A percentile compares a stretch with the other conserved stretches of the same genome.
Conservation (phyloP, 2,113 vertebrate genomes). For the Chaetura pelagica region DNA sequence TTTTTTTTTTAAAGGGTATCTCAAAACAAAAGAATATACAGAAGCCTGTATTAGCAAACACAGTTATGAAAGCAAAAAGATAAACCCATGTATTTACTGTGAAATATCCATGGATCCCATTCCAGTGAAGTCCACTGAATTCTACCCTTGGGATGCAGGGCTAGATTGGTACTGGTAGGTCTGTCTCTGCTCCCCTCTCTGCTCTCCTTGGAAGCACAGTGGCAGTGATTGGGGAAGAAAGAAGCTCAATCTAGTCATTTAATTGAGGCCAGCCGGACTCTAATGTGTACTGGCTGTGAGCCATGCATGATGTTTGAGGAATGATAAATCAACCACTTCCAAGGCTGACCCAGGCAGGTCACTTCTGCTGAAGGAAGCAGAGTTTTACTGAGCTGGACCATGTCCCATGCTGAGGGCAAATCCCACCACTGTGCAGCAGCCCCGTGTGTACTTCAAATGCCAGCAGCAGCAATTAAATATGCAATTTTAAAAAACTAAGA, state of each 20-base stretch:
- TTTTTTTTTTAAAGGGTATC: background rate
- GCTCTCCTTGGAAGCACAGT: background rate
- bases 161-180: background rate
- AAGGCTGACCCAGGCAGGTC: background rate
- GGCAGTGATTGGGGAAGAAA: background rate
- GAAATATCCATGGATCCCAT: background rate
- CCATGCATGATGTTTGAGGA: rapidly evolving
- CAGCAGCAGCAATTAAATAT: background rate
- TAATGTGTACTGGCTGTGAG: background rate
- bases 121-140: background rate
- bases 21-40: background rate
- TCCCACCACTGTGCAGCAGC: background rate
- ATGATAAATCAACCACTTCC: background rate
- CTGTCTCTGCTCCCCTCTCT: background rate
- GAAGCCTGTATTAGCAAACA: background rate
- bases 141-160: background rate
- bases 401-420: background rate
- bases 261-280: background rate
- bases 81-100: background rate
- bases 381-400: background rate
- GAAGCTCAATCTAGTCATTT: background rate
- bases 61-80: background rate
- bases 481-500: background rate
- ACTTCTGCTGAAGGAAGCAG: background rate
- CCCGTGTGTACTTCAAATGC: background rate